Evolutionary conservation across 1,140 invertebrate species (phyloP), one percentile per base, ranked within the genome.

Genomic region (Drosophila gunungcola): DNA sequence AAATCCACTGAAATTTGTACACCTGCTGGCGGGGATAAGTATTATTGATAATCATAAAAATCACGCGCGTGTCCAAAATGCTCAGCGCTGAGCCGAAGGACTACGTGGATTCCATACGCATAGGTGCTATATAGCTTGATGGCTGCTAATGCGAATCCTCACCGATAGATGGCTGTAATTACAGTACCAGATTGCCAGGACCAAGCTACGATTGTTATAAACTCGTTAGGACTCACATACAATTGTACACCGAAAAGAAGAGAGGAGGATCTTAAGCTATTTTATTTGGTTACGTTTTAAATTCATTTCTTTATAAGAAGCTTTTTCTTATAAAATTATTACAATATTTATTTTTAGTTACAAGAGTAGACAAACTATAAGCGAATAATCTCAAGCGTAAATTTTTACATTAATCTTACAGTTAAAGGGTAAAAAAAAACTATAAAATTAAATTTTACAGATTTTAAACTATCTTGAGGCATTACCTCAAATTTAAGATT

Each of bases 31-130:
- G 39, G 13, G 36, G 41, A 56, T 72, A 82, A 86, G 79, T 83
- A 76, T 88, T 86, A 86, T 86, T 83, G 82, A 86, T 83, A 86
- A 58, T 54, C 82, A 86, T 86, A 88, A 83, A 88, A 83, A 79
- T 83, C 79, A 83, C 53, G 58, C 62, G 79, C 82, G 78, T 85
- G 83, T 85, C 74, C 78, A 85, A 85, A 86, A 86, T 78, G 61
- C 39, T 57, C 65, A 64, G 68, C 46, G 60, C 56, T 55, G 63
- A 52, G 55, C 63, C 68, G 12, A 4, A 5, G 11, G 4, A 74
- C 57, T 82, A 86, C 79, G 70, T 85, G 80, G 51, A 67, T 63
- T 46, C 73, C 80, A 81, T 85, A 72, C 78, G 69, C 61, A 62
- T 82, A 61, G 56, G 64, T 64, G 43, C 61, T 49, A 46, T 67